These are phyloP conservation scores for Cactoblastis cactorum DNA, from an alignment of 2,888 invertebrate genomes.

Conservation along the genomic window DNA sequence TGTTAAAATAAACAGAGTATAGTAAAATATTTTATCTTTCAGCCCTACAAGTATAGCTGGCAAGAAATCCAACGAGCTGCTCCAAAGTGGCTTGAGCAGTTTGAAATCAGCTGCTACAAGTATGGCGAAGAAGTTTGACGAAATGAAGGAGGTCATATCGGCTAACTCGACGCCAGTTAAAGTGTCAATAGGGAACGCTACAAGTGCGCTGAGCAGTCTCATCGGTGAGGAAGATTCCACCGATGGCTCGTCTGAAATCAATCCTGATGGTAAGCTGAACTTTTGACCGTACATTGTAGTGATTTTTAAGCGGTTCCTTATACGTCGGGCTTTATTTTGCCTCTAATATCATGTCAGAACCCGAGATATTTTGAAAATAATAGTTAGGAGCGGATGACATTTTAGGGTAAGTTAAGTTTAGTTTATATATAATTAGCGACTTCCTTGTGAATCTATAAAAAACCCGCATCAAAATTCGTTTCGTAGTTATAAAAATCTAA, in stretches of 20 bases:
- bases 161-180: slow-evolving; percentile 93
- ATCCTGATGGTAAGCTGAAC: slow-evolving; percentile 66
- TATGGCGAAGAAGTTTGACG: slow-evolving; percentile 93
- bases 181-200: slow-evolving; percentile 72
- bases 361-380: too few relatives aligned
- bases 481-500: too few relatives aligned
- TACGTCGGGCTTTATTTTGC: too few relatives aligned
- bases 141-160: slow-evolving; percentile 94
- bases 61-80: slow-evolving; percentile 92
- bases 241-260: slow-evolving; percentile 68
- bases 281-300: not conserved
- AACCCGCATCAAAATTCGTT: too few relatives aligned
- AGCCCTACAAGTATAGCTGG: slow-evolving; percentile 91
- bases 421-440: too few relatives aligned
- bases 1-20: too few relatives aligned
- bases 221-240: slow-evolving; percentile 64
- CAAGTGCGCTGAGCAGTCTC: slow-evolving; percentile 59
- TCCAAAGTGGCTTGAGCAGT: slow-evolving; percentile 92
- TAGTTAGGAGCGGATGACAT: too few relatives aligned
- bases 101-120: slow-evolving; percentile 92
- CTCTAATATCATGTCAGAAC: too few relatives aligned
- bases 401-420: too few relatives aligned
- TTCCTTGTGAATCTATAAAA: too few relatives aligned
- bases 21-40: slow-evolving; percentile 37
- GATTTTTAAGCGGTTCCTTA: too few relatives aligned